phyloP scores from a whole-genome alignment of 2,888 invertebrate genomes.

The Pogonocherus hispidulus region DNA sequence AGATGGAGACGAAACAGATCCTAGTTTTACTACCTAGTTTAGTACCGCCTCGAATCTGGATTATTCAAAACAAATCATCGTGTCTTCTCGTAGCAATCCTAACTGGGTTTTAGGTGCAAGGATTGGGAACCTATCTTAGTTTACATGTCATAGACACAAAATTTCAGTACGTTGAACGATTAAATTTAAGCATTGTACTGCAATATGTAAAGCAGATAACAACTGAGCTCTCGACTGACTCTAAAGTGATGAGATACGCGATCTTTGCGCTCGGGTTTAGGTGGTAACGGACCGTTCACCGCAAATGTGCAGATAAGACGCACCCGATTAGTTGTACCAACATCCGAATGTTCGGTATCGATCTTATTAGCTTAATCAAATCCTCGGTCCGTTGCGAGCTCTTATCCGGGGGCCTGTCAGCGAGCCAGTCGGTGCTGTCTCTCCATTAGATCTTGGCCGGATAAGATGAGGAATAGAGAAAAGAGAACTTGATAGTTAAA shows the following conservation, averaged over 20 bases:
- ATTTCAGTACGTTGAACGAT: too few relatives aligned
- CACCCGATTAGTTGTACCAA: slow-evolving; percentile 54
- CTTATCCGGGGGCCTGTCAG: slow-evolving; percentile 45
- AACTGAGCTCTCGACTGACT: not conserved
- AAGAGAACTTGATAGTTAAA: slow-evolving; percentile 24
- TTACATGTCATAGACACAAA: too few relatives aligned
- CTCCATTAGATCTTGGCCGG: slow-evolving; percentile 7
- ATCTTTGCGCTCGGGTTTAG: slow-evolving; percentile 36
- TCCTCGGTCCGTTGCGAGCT: slow-evolving; percentile 50
- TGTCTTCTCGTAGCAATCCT: too few relatives aligned
- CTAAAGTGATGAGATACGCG: slow-evolving; percentile 28
- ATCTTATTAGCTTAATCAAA: slow-evolving; percentile 60
- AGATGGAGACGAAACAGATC: too few relatives aligned
- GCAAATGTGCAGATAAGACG: slow-evolving; percentile 54
- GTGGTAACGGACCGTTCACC: slow-evolving; percentile 45
- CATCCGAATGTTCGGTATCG: slow-evolving; percentile 56
- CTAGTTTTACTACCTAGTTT: too few relatives aligned
- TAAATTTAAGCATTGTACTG: too few relatives aligned
- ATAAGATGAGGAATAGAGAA: slow-evolving; percentile 12
- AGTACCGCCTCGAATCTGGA: too few relatives aligned
- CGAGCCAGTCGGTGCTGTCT: slow-evolving; percentile 32
- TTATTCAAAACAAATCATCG: too few relatives aligned
- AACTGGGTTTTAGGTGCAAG: too few relatives aligned
- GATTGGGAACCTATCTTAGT: too few relatives aligned
- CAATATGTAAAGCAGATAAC: too few relatives aligned